phyloP scores from a whole-genome alignment of 1,140 invertebrate genomes.

The Drosophila kohkoa region DNA sequence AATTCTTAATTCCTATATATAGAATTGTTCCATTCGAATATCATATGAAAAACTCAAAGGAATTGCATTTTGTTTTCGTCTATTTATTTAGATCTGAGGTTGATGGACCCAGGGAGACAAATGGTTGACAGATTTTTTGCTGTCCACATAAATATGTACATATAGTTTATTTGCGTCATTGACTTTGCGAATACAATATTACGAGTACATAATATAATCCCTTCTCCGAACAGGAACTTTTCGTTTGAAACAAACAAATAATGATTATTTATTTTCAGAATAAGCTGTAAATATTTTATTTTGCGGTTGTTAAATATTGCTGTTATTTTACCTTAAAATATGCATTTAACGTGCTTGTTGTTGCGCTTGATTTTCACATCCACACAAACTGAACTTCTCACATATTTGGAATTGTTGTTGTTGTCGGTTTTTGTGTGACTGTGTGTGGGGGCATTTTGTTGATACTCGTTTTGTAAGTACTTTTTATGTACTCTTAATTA shows the following conservation, averaged over 20 bases:
- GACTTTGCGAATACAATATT: not conserved
- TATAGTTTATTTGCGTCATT: conserved; percentile 17
- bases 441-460: conserved; percentile 1
- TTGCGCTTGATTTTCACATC: conserved; percentile 12
- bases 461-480: conserved; percentile 24
- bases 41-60: not conserved
- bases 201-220: not conserved
- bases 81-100: conserved; percentile 26
- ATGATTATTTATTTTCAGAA: conserved; percentile 13
- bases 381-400: not conserved
- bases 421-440: not conserved
- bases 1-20: conserved; percentile 16
- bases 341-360: conserved; percentile 26
- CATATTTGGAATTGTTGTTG: conserved; percentile 20
- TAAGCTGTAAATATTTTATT: conserved; percentile 8
- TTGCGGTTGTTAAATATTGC: conserved; percentile 8
- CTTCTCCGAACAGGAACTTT: conserved; percentile 12
- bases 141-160: not conserved
- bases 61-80: conserved; percentile 19
- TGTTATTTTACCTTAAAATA: conserved; percentile 23
- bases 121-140: conserved; percentile 7
- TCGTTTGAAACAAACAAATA: not conserved
- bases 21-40: conserved; percentile 9
- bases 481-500: conserved; percentile 8
- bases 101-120: conserved; percentile 21